Evolutionary conservation across 2,888 invertebrate genomes (phyloP), one percentile per base, ranked within the genome.

Genomic region (Pteria penguin): DNA sequence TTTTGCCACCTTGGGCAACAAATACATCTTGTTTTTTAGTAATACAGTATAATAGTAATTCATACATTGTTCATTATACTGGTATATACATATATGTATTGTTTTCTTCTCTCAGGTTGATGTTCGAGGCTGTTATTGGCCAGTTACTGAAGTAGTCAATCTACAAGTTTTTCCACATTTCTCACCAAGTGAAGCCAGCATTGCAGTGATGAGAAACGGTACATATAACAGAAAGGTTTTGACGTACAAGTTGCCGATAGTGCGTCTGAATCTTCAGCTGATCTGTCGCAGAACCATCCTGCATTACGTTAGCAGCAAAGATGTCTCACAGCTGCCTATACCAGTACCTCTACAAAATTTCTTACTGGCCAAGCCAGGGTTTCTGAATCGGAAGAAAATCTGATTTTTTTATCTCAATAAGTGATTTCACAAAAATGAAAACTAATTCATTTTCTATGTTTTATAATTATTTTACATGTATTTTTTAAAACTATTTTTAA

Each of bases 131-230:
- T 84, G 86, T 26, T 88, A 88, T 67, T 87, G 88, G 87, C 87
- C 88, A 1, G 82, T 87, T 24, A 86, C 87, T 2, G 88, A 88
- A 62, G 82, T 86, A n/a, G 81, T 86, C 67, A 88, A 88, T 66
- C 80, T 86, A 32, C 85, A 87, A 68, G 87, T 88, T 24, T 88
- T 88, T 54, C 88, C 88, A 4, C 80, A 84, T n/a, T 88, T 88
- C 57, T 86, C 86, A 18, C 84, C 85, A 8, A 83, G 87, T 52
- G 88, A 88, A 57, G 77, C 84, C 4, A 83, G 82, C 27, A 71
- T 88, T 27, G 84, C 86, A 5, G 82, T 87, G n/a, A 86, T 88
- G 84, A 81, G 81, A 61, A 86, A 88, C 73, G 76, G 81, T 36
- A 79, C 84, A 26, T 86, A 84, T 65, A 85, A 82, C 27, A 83